phyloP scores from a whole-genome alignment of 2,113 vertebrate species.

The Vicugna pacos region DNA sequence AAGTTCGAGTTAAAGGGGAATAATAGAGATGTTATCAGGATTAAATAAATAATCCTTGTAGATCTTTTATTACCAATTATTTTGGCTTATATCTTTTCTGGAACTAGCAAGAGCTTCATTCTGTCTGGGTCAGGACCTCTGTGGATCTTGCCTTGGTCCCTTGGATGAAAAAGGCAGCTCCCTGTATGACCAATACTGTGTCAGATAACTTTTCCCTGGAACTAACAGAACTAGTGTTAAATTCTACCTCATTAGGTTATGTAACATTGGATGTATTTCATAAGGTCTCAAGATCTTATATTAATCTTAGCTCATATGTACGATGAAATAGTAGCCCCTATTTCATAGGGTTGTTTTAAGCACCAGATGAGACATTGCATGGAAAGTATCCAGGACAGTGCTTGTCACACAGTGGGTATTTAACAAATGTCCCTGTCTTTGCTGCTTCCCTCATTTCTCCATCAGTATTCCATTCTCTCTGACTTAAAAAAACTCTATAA shows the following conservation, averaged over 20 bases:
- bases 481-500: neutral
- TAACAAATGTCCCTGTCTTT: neutral
- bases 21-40: neutral
- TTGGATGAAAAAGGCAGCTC: neutral
- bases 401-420: neutral
- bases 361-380: neutral
- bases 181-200: neutral
- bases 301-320: neutral
- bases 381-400: neutral
- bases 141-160: neutral
- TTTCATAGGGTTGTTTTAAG: neutral
- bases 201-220: neutral
- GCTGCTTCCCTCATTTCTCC: neutral
- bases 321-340: neutral
- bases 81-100: neutral
- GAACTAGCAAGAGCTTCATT: neutral
- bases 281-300: neutral
- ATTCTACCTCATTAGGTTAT: neutral
- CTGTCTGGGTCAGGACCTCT: neutral
- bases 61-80: neutral
- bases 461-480: neutral
- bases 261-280: neutral
- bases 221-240: neutral
- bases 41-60: neutral
- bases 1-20: neutral